Evolutionary conservation across 2,888 invertebrate species (phyloP).

Genomic region (Cataglyphis livida): DNA sequence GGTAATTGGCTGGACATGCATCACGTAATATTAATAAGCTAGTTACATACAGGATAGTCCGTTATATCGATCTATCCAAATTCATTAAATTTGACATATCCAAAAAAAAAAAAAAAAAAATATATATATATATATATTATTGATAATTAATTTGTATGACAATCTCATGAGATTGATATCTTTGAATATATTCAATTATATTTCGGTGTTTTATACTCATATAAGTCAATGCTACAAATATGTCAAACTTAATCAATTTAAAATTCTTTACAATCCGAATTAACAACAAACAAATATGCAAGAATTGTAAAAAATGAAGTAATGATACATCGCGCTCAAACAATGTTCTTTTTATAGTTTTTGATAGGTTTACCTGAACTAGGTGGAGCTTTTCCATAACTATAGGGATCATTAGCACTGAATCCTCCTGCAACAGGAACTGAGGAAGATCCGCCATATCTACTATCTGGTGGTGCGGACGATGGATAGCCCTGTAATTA

Average conservation of each 20-base stretch:
- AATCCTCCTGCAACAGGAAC: slow-evolving; percentile 81
- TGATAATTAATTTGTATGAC: background rate
- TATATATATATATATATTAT: background rate
- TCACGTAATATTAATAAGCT: slow-evolving; percentile 67
- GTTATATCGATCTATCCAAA: background rate
- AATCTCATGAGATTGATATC: background rate
- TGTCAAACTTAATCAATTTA: background rate
- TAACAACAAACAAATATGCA: background rate
- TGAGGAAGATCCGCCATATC: slow-evolving; percentile 82
- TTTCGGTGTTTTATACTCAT: background rate
- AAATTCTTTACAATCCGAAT: background rate
- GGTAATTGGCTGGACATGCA: slow-evolving; percentile 80
- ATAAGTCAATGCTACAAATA: background rate
- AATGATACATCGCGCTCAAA: background rate
- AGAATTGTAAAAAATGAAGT: background rate
- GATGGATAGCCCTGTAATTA: slow-evolving; percentile 80
- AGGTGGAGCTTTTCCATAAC: slow-evolving; percentile 83
- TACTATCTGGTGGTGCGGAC: slow-evolving; percentile 81
- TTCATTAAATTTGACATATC: background rate
- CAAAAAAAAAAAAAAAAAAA: too few relatives aligned
- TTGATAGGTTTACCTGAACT: slow-evolving; percentile 76
- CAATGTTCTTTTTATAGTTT: background rate
- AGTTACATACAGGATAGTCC: background rate
- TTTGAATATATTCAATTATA: background rate
- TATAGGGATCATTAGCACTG: slow-evolving; percentile 83